phyloP scores from a whole-genome alignment of 2,888 invertebrate species.

The Nomada hirtipes region DNA sequence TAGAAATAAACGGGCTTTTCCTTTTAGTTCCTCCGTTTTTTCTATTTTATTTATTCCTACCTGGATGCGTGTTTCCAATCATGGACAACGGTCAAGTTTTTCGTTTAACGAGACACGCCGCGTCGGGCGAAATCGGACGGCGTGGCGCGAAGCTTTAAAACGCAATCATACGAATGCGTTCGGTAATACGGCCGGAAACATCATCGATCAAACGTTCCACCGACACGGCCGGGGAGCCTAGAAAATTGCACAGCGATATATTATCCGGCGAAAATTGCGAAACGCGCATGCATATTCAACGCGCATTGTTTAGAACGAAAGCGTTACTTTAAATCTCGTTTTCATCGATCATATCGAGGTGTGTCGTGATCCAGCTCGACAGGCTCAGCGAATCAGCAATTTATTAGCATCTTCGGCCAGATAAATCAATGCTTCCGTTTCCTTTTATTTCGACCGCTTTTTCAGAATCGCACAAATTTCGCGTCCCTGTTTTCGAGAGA shows the following conservation, averaged over 20 bases:
- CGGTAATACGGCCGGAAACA: slow-evolving; percentile 30
- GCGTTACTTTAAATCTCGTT: slow-evolving; percentile 55
- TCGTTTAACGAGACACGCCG: slow-evolving; percentile 7
- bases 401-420: slow-evolving; percentile 29
- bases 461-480: not conserved
- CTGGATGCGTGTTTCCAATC: not conserved
- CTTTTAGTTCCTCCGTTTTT: not conserved
- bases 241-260: slow-evolving; percentile 51
- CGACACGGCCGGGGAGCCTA: slow-evolving; percentile 10
- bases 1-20: not conserved
- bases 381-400: slow-evolving; percentile 36
- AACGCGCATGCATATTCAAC: slow-evolving; percentile 53
- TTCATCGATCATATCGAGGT: slow-evolving; percentile 47
- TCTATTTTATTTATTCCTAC: not conserved
- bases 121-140: not conserved
- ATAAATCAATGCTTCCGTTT: slow-evolving; percentile 10
- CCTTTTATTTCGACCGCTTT: too few species aligned
- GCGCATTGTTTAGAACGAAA: slow-evolving; percentile 54
- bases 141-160: slow-evolving; percentile 11
- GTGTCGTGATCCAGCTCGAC: slow-evolving; percentile 32
- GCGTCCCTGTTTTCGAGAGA: too few species aligned
- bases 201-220: slow-evolving; percentile 42
- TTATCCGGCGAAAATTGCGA: slow-evolving; percentile 49
- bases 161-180: slow-evolving; percentile 5
- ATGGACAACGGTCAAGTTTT: not conserved